A percentile compares a stretch with the other conserved stretches of the same genome.
Conservation (phyloP, 2,888 invertebrate species). For the Luffia ferchaultella region DNA sequence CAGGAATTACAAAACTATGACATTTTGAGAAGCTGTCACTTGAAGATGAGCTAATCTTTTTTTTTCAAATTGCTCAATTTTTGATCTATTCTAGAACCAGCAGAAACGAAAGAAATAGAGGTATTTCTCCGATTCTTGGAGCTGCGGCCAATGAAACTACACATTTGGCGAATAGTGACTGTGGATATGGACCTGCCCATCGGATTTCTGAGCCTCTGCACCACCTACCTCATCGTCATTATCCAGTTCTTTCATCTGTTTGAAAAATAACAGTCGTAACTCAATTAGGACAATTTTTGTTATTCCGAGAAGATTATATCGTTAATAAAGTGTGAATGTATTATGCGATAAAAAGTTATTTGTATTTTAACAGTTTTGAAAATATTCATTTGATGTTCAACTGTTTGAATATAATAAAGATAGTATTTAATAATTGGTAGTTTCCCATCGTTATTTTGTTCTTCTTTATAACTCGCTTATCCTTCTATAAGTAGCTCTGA, state of each 20-base stretch:
- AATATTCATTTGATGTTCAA: background rate
- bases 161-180: slow-evolving; percentile 7
- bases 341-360: background rate
- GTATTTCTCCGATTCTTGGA: slow-evolving; percentile 10
- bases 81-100: slow-evolving; percentile 8
- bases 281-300: background rate
- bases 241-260: slow-evolving; percentile 13
- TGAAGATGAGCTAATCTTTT: too few relatives aligned
- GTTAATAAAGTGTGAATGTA: background rate
- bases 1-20: background rate
- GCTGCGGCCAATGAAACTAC: slow-evolving; percentile 7
- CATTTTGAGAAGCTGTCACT: background rate
- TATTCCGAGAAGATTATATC: background rate
- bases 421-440: too few relatives aligned
- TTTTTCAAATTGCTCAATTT: slow-evolving; percentile 2
- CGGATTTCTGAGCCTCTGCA: slow-evolving; percentile 10
- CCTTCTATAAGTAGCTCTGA: too few relatives aligned
- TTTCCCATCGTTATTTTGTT: too few relatives aligned
- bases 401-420: too few relatives aligned
- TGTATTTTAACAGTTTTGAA: background rate
- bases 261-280: slow-evolving; percentile 6
- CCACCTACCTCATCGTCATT: slow-evolving; percentile 13
- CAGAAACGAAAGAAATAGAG: slow-evolving; percentile 4
- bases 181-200: slow-evolving; percentile 10
- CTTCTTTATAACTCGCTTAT: too few relatives aligned